These are phyloP conservation scores for Mimachlamys varia DNA, from an alignment of 2,888 invertebrate genomes.

Conservation along the genomic window DNA sequence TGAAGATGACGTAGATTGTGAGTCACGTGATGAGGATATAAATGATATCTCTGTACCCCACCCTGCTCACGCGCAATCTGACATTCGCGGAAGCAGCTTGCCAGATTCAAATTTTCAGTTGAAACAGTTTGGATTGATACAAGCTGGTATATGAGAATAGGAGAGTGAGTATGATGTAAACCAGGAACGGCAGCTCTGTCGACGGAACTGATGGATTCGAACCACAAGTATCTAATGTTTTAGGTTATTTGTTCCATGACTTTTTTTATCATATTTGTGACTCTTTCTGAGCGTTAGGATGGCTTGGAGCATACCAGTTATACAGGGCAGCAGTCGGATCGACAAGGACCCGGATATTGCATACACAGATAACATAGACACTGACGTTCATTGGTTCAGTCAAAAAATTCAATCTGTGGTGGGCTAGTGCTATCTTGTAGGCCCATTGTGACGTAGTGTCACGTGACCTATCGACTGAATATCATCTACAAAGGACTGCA, in stretches of 20 bases:
- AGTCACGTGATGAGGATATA: conserved; percentile 51
- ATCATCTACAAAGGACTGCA: not conserved
- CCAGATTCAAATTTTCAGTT: not conserved
- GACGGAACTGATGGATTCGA: not conserved
- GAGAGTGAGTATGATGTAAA: too few species aligned
- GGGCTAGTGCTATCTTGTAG: not conserved
- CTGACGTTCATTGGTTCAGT: not conserved
- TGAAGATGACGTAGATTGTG: conserved; percentile 55
- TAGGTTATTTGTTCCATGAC: not conserved
- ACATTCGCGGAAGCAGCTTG: not conserved
- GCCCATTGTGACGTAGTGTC: not conserved
- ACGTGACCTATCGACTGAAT: not conserved
- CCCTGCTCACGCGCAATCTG: not conserved
- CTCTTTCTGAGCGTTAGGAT: too few species aligned
- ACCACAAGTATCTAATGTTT: not conserved
- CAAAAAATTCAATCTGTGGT: not conserved
- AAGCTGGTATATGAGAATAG: not conserved
- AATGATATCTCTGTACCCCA: conserved; percentile 40
- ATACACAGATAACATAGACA: not conserved
- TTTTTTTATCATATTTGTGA: not conserved
- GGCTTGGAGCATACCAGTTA: not conserved
- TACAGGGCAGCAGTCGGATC: not conserved
- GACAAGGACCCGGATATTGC: not conserved
- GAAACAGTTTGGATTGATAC: conserved; percentile 27
- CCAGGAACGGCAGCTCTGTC: not conserved